Evolutionary conservation across 2,888 invertebrate species (phyloP), one percentile per base, ranked within the genome.

Genomic region (Biston stratarius): DNA sequence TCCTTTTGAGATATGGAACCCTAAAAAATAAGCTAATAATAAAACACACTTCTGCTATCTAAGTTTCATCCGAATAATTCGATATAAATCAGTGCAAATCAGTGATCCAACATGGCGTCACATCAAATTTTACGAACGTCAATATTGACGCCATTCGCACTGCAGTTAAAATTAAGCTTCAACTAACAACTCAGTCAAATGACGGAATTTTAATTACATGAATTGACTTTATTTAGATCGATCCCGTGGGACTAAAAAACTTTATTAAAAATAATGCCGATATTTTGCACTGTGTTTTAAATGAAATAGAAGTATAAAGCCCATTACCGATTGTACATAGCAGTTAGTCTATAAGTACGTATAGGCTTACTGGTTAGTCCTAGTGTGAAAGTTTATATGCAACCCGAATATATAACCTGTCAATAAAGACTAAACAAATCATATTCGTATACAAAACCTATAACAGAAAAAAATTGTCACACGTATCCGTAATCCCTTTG

Each of bases 1-100:
- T n/a, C n/a, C n/a, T n/a, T n/a, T n/a, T n/a, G n/a, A n/a, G n/a
- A n/a, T n/a, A n/a, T n/a, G n/a, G n/a, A n/a, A n/a, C n/a, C n/a
- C n/a, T n/a, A n/a, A n/a, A n/a, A 51, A 11, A 33, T 34, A 34
- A 9, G 6, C 9, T 0, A 9, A 47, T 47, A 15, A 15, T 1
- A 0, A 15, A 15, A 7, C 7, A 47, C 5, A 15, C 1, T 14
- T 6, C 9, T 9, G 6, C 5, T 7, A 10, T 7, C 10, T 47
- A 24, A 6, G 9, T 24, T 49, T 12, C 44, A 47, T 6, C n/a
- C 14, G 12, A 49, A 42, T 49, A 14, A 69, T 64, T 58, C 53
- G 45, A 57, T 65, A 69, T 73, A 68, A 72, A 71, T 69, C 64
- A 51, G 70, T 72, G 72, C 64, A 36, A 73, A 70, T 74, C 67